Base-by-base conservation (phyloP, 1,140 invertebrate species). In the Atta cephalotes region DNA sequence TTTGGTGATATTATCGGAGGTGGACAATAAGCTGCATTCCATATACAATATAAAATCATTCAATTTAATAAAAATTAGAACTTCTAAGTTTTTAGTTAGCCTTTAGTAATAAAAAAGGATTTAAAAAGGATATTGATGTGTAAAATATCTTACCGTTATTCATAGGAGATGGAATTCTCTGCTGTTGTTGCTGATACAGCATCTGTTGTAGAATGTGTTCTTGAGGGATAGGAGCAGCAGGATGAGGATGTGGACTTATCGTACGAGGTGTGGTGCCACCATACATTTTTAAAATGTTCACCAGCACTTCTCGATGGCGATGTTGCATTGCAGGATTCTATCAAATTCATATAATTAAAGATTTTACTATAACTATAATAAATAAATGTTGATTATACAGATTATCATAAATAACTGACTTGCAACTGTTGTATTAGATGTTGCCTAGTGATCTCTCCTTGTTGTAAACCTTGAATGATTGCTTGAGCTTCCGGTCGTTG, bases 351-450 rank as follows among this genome's bases (percentile, higher is more conserved):
- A 14, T 49, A 45, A n/a, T 51, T 51, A 87, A 49, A 86, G 79
- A 85, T 80, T 77, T 66, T 66, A 53, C 21, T 76, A 62, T 66
- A 28, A 12, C 51, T 28, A 5, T 28, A 71, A 45, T 16, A 53
- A 49, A 14, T 66, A 56, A 45, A 6, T 3, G 4, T 14, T 39
- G 2, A 12, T 6, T 39, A 74, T 72, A 10, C 9, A 56, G 21
- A 85, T 77, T 28, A 68, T 80, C 3, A 45, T 21, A 16, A 21
- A 58, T 35, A 82, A 80, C 74, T 60, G 82, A 96, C 96, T 90
- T 95, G 95, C 28, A 97, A 94, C 93, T 98, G 97, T 91, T 98
- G 97, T 89, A 97, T 96, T 60, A 98, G 94, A 92, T 97, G 96
- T 89, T 97, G 96, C 31, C 96, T 96, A 1, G 97, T 97, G n/a